Base-by-base conservation (phyloP, 2,797 vertebrate species). In the Sebastes taczanowskii region DNA sequence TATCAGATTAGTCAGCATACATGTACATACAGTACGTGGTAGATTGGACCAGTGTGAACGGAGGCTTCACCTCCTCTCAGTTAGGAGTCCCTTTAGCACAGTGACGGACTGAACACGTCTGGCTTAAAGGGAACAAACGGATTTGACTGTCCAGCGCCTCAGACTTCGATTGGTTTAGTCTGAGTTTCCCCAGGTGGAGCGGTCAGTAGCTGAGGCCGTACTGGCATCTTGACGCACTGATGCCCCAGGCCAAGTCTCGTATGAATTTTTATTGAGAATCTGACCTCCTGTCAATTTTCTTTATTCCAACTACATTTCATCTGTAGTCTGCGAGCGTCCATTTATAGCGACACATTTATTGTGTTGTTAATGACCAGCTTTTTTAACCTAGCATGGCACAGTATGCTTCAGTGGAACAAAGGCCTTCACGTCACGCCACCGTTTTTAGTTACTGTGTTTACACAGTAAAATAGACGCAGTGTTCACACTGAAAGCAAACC, bases 1-100 rank as follows among this genome's bases (percentile, higher is more conserved):
- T 5, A 77, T 86, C 85, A 85, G 86, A 83, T 68, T 16, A 61
- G 89, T 88, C 88, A 68, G 76, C 65, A 62, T 62, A 71, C 27
- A 7, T 10, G 10, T 35, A 13, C n/a, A n/a, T n/a, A 70, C 77
- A 81, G 74, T 73, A 38, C 32, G 70, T 66, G 23, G 63, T 64
- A 20, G 29, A 59, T 18, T 46, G 72, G 66, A 84, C 73, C 84
- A 80, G 77, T 81, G 87, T 78, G 77, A 84, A 58, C 25, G 20
- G 46, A 84, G 77, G 65, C 35, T 34, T 4, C 4, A 52, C 25
- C 62, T 52, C 25, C 23, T 46, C 55, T 81, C 58, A 14, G 46
- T 10, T 5, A 62, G 64, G 9, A 71, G 13, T 35, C 73, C 61
- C 53, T 82, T 79, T 42, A 52, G 49, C 49, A 52, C 49, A 52